phyloP scores from a whole-genome alignment of 2,888 invertebrate genomes.

The Thereva unica region DNA sequence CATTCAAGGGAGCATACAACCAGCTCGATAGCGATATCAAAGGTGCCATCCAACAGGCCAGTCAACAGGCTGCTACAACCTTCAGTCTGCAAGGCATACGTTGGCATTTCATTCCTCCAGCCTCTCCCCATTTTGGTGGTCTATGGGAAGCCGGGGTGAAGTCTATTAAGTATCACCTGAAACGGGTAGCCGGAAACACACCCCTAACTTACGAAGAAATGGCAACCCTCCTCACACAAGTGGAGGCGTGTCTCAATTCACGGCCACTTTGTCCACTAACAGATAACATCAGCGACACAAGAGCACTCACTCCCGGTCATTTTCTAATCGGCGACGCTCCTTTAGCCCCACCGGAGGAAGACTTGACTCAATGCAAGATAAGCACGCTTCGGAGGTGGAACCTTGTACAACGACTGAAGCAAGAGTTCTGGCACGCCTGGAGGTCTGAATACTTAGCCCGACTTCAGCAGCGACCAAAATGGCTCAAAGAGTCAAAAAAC shows the following conservation, averaged over 20 bases:
- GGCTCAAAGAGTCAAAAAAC: not conserved
- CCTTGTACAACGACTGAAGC: conserved; percentile 4
- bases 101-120: conserved; percentile 43
- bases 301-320: conserved; percentile 19
- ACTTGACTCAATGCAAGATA: not conserved
- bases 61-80: too few relatives aligned
- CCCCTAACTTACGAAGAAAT: conserved; percentile 28
- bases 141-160: conserved; percentile 39
- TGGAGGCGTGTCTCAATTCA: conserved; percentile 18
- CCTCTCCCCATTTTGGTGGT: conserved; percentile 47
- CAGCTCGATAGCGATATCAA: too few relatives aligned
- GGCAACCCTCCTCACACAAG: conserved; percentile 15
- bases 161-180: conserved; percentile 1
- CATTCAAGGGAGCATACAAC: too few relatives aligned
- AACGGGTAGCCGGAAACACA: not conserved
- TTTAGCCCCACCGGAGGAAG: not conserved
- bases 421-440: conserved; percentile 10
- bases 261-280: conserved; percentile 4
- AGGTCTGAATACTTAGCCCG: not conserved
- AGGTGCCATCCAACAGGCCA: too few relatives aligned
- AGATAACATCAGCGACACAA: conserved; percentile 1
- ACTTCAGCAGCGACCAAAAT: conserved; percentile 1
- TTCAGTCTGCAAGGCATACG: not conserved
- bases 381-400: not conserved
- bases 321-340: conserved; percentile 21